phyloP scores from a whole-genome alignment of 2,113 vertebrate species.

The Scomber japonicus region DNA sequence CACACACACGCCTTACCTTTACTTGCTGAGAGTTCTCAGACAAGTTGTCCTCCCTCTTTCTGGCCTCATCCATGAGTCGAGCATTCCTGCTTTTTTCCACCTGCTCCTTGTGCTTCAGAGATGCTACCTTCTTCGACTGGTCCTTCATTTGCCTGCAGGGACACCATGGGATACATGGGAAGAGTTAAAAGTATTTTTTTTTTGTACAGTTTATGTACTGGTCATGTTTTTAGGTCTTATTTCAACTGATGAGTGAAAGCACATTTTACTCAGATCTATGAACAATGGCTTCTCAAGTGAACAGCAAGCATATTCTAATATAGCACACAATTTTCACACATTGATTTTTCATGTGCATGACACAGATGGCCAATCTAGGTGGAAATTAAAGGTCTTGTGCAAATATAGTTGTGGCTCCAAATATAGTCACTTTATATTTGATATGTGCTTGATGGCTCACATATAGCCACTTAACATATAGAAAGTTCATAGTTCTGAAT shows the following conservation, averaged over 20 bases:
- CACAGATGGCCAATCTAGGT: too few species aligned
- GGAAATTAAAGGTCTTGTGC: too few species aligned
- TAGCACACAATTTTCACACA: too few species aligned
- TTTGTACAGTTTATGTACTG: too few species aligned
- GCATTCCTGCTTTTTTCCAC: slow-evolving; percentile 97
- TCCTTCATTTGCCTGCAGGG: slow-evolving; percentile 94
- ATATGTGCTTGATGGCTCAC: not conserved
- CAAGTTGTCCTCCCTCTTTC: slow-evolving; percentile 93
- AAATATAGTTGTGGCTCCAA: not conserved
- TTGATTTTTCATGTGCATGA: too few species aligned
- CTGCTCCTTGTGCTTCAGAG: slow-evolving; percentile 97
- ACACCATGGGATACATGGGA: slow-evolving; percentile 15
- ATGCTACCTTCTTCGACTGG: slow-evolving; percentile 95
- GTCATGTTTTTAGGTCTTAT: too few species aligned
- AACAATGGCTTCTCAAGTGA: too few species aligned
- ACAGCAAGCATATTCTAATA: too few species aligned
- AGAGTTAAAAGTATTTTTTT: not conserved
- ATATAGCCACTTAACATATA: not conserved
- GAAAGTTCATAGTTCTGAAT: not conserved
- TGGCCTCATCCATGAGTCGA: slow-evolving; percentile 93
- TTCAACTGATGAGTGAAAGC: too few species aligned
- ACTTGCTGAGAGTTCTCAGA: slow-evolving; percentile 94
- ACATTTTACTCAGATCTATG: too few species aligned
- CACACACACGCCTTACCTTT: slow-evolving; percentile 84
- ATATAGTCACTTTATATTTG: slow-evolving; percentile 7